Evolutionary conservation across 1,140 invertebrate genomes (phyloP).

Genomic region (Aphelenchoides avenae): DNA sequence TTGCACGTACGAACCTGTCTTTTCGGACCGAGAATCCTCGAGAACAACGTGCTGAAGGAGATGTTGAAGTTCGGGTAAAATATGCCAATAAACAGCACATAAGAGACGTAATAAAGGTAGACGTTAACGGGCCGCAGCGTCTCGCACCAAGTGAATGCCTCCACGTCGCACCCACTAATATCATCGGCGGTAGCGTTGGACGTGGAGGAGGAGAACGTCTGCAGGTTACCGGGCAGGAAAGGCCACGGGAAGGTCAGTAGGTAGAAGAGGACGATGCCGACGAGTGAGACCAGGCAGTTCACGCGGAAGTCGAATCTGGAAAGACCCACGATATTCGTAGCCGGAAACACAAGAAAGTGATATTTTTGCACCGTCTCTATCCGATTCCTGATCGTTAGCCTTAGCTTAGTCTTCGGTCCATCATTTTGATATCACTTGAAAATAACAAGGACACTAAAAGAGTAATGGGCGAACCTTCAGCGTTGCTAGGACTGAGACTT

Average conservation of each 20-base stretch:
- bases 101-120: constrained; percentile 25
- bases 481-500: too few species aligned
- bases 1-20: too few species aligned
- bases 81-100: constrained; percentile 29
- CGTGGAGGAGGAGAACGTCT: constrained; percentile 6
- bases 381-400: constrained; percentile 7
- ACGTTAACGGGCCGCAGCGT: constrained; percentile 2
- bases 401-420: too few species aligned
- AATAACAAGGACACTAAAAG: too few species aligned
- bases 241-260: constrained; percentile 39
- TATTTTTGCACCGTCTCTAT: too few species aligned
- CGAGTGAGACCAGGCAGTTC: constrained; percentile 19
- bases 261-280: constrained; percentile 29
- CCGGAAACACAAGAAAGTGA: too few species aligned
- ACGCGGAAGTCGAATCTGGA: constrained; percentile 27
- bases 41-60: constrained; percentile 30
- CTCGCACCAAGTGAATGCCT: constrained; percentile 29
- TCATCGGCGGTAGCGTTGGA: neutral
- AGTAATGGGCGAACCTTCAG: too few species aligned
- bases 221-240: constrained; percentile 27
- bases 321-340: too few species aligned
- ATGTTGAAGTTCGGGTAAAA: constrained; percentile 29
- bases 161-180: constrained; percentile 30
- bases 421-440: too few species aligned
- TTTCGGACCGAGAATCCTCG: constrained; percentile 27